Percentiles rank a stretch among this genome's conserved stretches.
phyloP scores from a whole-genome alignment of 2,888 invertebrate species.

The Agonum fuliginosum region DNA sequence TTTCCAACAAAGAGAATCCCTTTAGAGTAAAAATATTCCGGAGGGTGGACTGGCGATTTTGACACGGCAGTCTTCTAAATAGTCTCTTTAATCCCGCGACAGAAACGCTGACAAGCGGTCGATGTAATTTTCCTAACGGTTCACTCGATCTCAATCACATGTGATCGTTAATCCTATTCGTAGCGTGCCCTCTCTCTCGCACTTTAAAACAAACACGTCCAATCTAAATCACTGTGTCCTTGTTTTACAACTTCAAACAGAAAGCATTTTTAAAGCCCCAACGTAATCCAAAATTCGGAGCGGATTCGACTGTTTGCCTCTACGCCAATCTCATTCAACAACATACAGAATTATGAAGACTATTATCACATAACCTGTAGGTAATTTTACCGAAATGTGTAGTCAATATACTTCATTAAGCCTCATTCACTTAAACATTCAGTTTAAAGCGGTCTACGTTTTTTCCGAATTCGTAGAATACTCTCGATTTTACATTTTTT shows the following conservation, averaged over 20 bases:
- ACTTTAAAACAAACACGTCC: constrained; percentile 41
- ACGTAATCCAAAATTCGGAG: constrained; percentile 32
- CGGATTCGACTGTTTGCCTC: constrained; percentile 3
- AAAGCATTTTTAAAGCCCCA: constrained; percentile 41
- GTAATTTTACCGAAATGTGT: no score
- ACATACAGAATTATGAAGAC: constrained; percentile 32
- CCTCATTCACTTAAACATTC: no score
- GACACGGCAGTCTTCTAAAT: constrained; percentile 41
- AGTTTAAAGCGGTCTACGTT: no score
- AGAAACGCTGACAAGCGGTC: constrained; percentile 49
- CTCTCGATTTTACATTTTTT: no score
- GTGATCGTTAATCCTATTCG: constrained; percentile 43
- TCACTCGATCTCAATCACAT: constrained; percentile 45
- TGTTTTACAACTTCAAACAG: constrained; percentile 44
- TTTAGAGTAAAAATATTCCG: constrained; percentile 27
- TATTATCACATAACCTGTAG: constrained; percentile 20
- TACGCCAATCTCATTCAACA: constrained; percentile 25
- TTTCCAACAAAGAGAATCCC: constrained; percentile 25
- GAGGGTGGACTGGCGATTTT: constrained; percentile 5
- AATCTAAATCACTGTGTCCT: constrained; percentile 35
- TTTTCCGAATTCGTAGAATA: no score
- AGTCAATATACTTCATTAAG: no score
- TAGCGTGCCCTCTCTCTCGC: neutral
- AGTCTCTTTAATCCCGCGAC: constrained; percentile 42
- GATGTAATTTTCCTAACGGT: constrained; percentile 46